Evolutionary conservation across 2,113 vertebrate species (phyloP).

Genomic region (Scomber japonicus): DNA sequence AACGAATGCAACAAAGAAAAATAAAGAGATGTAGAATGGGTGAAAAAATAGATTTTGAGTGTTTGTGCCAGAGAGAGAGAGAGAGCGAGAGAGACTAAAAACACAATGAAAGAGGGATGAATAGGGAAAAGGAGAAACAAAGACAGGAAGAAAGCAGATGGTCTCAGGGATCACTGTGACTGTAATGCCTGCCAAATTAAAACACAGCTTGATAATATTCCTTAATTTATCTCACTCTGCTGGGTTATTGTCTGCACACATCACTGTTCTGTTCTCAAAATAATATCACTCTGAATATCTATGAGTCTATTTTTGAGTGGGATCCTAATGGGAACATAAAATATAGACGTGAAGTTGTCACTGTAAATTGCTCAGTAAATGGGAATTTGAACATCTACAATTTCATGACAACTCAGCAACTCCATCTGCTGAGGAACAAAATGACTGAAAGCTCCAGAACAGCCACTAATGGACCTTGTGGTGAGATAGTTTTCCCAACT

Average conservation of each 20-base stretch:
- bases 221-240: slow-evolving; percentile 22
- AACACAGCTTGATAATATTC: slow-evolving; percentile 27
- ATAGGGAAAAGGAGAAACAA: background rate
- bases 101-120: background rate
- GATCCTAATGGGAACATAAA: background rate
- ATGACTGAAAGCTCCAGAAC: background rate
- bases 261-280: background rate
- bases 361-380: background rate
- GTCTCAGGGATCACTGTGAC: slow-evolving; percentile 45
- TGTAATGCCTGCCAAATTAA: slow-evolving; percentile 40
- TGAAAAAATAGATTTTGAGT: background rate
- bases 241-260: background rate
- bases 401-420: too few species aligned
- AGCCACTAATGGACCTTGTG: background rate
- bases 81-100: background rate
- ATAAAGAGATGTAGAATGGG: background rate
- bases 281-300: too few species aligned
- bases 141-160: slow-evolving; percentile 48
- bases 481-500: background rate
- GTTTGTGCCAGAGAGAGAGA: background rate
- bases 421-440: background rate
- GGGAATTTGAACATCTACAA: background rate
- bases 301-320: background rate
- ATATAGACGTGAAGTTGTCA: background rate
- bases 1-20: background rate